Base-by-base conservation (phyloP, 1,140 invertebrate genomes). In the Helicoverpa armigera region DNA sequence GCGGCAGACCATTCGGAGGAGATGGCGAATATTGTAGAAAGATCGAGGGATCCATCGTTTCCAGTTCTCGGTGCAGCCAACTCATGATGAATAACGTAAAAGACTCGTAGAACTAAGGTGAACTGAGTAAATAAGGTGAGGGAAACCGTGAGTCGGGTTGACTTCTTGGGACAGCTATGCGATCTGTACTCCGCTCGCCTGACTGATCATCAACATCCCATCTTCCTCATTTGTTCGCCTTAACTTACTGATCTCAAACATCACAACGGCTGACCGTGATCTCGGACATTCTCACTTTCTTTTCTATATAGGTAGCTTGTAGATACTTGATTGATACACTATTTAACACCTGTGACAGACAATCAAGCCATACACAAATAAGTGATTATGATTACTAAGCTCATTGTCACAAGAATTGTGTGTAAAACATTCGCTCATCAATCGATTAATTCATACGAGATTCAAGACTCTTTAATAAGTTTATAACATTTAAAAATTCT, bases 1-100 rank as follows among this genome's bases (percentile, higher is more conserved):
- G 96, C 61, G 97, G 97, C 88, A 98, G 96, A 87, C 97, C 97
- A 95, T 97, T 97, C 63, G 97, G 93, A 82, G 96, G 95, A 2
- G 65, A 50, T 12, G 75, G 75, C 58, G 96, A 95, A 86, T 96
- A 96, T 78, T 84, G 93, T 79, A 93, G 77, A 83, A 86, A 94
- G 29, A 93, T 90, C 76, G 90, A 89, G 2, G 90, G 93, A 87
- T 94, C 93, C 93, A 94, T 94, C 2, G 85, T 69, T 53, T 75
- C 73, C 65, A 54, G 35, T 9, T 29, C 65, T 76, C 56, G 56
- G 76, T 70, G 58, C 63, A 72, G 54, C 77, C 80, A 77, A 67
- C 75, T 77, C 75, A 77, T 77, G 75, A 29, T 77, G 75, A 54
- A 43, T 65, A 53, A 80, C 53, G 50, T 60, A 82, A 77, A 65